Conservation (phyloP, 1,140 invertebrate species). For the Drosophila miranda region DNA sequence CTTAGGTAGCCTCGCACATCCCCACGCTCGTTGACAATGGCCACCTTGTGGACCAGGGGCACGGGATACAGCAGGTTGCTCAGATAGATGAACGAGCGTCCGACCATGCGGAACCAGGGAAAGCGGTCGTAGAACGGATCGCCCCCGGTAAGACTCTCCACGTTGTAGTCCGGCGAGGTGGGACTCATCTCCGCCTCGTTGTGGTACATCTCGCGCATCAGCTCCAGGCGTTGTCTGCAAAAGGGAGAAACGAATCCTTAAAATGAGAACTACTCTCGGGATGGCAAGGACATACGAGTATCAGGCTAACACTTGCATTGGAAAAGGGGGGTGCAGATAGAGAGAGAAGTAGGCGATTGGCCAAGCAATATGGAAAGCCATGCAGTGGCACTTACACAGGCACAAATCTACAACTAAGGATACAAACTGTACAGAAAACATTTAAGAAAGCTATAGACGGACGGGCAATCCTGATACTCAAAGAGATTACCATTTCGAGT, state of each 20-base stretch:
- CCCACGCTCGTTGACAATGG: constrained; percentile 99
- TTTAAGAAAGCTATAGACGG: constrained; percentile 2
- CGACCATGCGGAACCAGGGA: constrained; percentile 99
- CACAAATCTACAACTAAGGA: constrained; percentile 36
- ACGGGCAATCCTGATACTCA: no score
- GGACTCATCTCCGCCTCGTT: constrained; percentile 98
- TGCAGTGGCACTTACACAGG: constrained; percentile 18
- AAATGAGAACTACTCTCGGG: not conserved
- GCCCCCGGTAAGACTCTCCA: constrained; percentile 95
- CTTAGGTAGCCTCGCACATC: constrained; percentile 98
- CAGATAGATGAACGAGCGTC: constrained; percentile 98
- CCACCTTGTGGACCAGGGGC: constrained; percentile 97
- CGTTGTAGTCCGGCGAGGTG: constrained; percentile 95
- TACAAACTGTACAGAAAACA: constrained; percentile 1
- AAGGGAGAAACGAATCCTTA: constrained; percentile 3
- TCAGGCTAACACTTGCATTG: constrained; percentile 19
- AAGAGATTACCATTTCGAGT: no score
- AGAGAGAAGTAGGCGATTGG: constrained; percentile 22
- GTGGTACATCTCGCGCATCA: constrained; percentile 99
- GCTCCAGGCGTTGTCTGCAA: constrained; percentile 95
- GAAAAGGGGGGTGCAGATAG: constrained; percentile 21
- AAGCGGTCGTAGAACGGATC: constrained; percentile 99
- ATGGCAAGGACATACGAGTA: no score
- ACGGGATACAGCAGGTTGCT: constrained; percentile 99
- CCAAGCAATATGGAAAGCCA: constrained; percentile 39